phyloP scores from a whole-genome alignment of 1,140 invertebrate species.

The Acromyrmex heyeri region DNA sequence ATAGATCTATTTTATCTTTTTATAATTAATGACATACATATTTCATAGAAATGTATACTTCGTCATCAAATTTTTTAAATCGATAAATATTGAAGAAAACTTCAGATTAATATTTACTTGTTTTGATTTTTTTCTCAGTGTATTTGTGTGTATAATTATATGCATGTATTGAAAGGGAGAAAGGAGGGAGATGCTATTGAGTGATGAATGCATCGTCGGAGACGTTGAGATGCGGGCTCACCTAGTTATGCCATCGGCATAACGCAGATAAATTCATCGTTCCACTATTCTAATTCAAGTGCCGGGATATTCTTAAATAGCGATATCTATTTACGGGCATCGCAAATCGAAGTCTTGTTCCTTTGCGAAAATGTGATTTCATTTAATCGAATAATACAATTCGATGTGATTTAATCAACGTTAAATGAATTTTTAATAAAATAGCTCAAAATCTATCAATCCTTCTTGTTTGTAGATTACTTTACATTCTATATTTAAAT shows the following conservation, averaged over 20 bases:
- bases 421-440: neutral
- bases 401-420: neutral
- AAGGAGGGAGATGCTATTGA: slow-evolving; percentile 24
- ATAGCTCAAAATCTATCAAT: neutral
- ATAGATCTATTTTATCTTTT: no score
- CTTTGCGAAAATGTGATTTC: neutral
- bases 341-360: neutral
- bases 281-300: slow-evolving; percentile 34
- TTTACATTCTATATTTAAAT: slow-evolving; percentile 9
- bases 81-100: no score
- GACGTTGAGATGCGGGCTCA: slow-evolving; percentile 15
- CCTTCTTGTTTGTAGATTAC: neutral
- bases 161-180: slow-evolving; percentile 1
- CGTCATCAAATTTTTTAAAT: no score
- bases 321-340: neutral
- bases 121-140: no score
- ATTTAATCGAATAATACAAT: neutral
- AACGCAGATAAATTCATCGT: slow-evolving; percentile 20
- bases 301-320: slow-evolving; percentile 21
- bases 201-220: slow-evolving; percentile 18
- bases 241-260: slow-evolving; percentile 42
- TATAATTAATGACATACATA: no score
- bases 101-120: no score
- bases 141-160: neutral
- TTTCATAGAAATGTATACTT: no score